Percentiles rank a stretch among this genome's conserved stretches.
phyloP scores from a whole-genome alignment of 2,888 invertebrate species.

The Nephrotoma appendiculata region DNA sequence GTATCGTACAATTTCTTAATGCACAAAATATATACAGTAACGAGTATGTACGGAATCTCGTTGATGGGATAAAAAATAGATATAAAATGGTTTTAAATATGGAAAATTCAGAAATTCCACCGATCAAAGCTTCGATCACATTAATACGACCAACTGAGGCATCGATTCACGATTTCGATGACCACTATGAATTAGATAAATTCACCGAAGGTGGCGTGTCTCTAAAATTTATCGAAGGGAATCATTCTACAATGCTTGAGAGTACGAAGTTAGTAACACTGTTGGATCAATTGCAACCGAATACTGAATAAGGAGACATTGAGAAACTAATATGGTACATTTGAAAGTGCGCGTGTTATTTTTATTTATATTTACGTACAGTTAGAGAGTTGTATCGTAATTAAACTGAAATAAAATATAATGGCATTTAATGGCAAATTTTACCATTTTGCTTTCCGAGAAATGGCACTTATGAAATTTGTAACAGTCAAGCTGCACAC shows the following conservation, averaged over 20 bases:
- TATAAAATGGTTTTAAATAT: slow-evolving; percentile 17
- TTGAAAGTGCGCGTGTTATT: no score
- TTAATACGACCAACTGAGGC: slow-evolving; percentile 49
- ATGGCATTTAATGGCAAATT: no score
- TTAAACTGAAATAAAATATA: no score
- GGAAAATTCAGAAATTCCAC: slow-evolving; percentile 27
- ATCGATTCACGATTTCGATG: slow-evolving; percentile 36
- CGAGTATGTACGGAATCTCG: slow-evolving; percentile 30
- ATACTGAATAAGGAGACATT: no score
- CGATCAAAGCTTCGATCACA: slow-evolving; percentile 41
- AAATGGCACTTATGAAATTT: no score
- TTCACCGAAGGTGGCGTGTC: slow-evolving; percentile 40
- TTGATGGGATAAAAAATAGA: slow-evolving; percentile 29
- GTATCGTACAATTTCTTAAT: slow-evolving; percentile 32
- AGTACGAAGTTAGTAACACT: slow-evolving; percentile 46
- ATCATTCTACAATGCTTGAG: slow-evolving; percentile 54
- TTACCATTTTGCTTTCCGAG: no score
- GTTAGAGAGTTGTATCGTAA: no score
- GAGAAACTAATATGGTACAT: no score
- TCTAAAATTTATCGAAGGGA: slow-evolving; percentile 51
- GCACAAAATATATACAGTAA: slow-evolving; percentile 29
- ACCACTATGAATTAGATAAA: slow-evolving; percentile 50
- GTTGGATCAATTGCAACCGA: slow-evolving; percentile 34
- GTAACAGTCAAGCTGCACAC: no score
- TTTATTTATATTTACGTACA: no score